Evolutionary conservation across 2,797 vertebrate genomes (phyloP).

Genomic region (Tragelaphus oryx): DNA sequence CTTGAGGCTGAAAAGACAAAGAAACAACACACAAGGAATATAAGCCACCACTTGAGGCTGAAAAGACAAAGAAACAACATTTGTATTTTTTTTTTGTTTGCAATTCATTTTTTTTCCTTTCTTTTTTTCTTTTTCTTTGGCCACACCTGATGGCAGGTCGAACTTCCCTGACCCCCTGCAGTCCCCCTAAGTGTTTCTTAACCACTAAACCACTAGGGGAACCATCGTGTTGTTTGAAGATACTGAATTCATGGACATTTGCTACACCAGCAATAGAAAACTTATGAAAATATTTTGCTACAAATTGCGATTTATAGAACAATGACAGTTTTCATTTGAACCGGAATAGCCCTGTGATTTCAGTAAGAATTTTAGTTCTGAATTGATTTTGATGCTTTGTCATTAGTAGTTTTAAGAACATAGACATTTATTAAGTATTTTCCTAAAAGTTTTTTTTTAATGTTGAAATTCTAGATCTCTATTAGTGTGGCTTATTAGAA

Average conservation of each 20-base stretch:
- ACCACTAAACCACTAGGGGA: background rate
- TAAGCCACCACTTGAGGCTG: background rate
- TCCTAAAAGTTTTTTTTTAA: background rate
- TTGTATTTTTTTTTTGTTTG: background rate
- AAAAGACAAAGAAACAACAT: background rate
- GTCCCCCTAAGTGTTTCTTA: background rate
- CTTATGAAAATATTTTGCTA: background rate
- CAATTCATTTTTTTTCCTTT: background rate
- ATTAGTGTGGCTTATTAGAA: background rate
- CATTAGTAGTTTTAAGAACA: background rate
- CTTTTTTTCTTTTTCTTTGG: background rate
- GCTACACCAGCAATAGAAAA: background rate
- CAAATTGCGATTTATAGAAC: background rate
- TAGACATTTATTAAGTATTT: background rate
- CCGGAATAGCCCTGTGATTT: background rate
- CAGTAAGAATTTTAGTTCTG: background rate
- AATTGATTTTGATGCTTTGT: background rate
- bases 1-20: background rate
- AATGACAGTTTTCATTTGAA: background rate
- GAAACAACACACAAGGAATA: background rate
- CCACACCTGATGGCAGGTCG: fast-evolving
- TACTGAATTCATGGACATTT: background rate
- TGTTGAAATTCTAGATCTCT: background rate
- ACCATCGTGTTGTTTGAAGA: background rate
- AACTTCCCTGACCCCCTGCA: background rate